Conservation (phyloP, 64 coral and sea anemone species). For the Porites lutea region DNA sequence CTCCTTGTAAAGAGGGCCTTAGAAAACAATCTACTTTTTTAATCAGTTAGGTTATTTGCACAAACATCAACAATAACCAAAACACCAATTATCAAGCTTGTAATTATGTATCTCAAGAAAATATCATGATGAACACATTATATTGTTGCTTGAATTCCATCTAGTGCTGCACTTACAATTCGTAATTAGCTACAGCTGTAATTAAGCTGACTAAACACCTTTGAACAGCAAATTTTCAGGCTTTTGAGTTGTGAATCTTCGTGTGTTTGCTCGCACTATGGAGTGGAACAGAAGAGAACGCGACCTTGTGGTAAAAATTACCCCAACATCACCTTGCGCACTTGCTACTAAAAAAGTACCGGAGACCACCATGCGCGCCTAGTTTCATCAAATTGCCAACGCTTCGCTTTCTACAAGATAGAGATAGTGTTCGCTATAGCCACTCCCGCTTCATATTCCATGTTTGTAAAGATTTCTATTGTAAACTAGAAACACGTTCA, state of each 20-base stretch:
- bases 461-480: too few relatives aligned
- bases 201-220: not conserved
- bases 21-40: not conserved
- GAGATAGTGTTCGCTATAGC: too few relatives aligned
- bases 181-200: not conserved
- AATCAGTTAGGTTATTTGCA: not conserved
- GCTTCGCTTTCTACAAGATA: too few relatives aligned
- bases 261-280: too few relatives aligned
- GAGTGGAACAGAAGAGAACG: not conserved
- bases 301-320: too few relatives aligned
- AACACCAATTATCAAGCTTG: not conserved
- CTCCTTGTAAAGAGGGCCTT: too few relatives aligned
- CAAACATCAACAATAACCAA: not conserved
- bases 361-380: too few relatives aligned
- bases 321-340: too few relatives aligned
- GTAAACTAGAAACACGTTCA: too few relatives aligned
- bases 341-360: too few relatives aligned
- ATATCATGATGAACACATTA: not conserved
- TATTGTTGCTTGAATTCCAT: not conserved
- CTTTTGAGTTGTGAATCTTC: not conserved
- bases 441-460: too few relatives aligned
- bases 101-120: not conserved
- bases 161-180: constrained; percentile 8
- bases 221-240: not conserved
- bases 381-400: too few relatives aligned